Percentiles rank a stretch among this genome's conserved stretches.
These are phyloP conservation scores for Etia nguti DNA, from an alignment of 2,113 vertebrate species.

Conservation along the genomic window DNA sequence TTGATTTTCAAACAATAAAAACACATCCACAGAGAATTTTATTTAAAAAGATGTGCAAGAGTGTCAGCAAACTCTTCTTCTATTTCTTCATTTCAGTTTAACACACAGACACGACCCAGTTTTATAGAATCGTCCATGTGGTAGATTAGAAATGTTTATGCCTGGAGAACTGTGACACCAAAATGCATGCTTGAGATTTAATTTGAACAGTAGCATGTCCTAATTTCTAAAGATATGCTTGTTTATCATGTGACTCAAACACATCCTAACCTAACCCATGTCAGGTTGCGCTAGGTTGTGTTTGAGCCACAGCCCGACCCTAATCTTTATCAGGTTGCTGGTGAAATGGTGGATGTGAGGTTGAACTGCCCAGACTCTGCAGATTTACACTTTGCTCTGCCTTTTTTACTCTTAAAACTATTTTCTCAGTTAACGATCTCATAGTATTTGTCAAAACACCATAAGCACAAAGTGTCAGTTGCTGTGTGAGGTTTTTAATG, in stretches of 20 bases:
- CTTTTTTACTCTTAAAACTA: neutral
- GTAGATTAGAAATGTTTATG: neutral
- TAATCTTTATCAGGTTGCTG: neutral
- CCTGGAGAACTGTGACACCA: neutral
- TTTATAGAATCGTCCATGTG: neutral
- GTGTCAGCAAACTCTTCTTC: neutral
- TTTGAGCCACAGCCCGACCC: neutral
- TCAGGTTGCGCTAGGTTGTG: neutral
- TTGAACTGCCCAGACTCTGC: neutral
- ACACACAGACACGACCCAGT: neutral
- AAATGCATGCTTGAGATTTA: neutral
- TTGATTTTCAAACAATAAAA: neutral
- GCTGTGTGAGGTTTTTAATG: neutral
- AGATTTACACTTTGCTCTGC: neutral
- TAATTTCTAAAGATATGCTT: neutral
- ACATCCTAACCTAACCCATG: rapidly evolving
- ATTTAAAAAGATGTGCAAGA: neutral
- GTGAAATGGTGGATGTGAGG: rapidly evolving
- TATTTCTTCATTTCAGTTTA: neutral
- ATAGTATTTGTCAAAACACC: neutral
- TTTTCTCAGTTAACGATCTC: neutral
- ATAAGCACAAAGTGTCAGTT: rapidly evolving
- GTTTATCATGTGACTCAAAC: neutral
- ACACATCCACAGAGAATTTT: neutral
- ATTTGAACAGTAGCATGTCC: neutral